Percentiles rank a stretch among this genome's conserved stretches.
These are phyloP conservation scores for Perca schrenkii DNA, from an alignment of 2,113 vertebrate species.

Conservation along the genomic window DNA sequence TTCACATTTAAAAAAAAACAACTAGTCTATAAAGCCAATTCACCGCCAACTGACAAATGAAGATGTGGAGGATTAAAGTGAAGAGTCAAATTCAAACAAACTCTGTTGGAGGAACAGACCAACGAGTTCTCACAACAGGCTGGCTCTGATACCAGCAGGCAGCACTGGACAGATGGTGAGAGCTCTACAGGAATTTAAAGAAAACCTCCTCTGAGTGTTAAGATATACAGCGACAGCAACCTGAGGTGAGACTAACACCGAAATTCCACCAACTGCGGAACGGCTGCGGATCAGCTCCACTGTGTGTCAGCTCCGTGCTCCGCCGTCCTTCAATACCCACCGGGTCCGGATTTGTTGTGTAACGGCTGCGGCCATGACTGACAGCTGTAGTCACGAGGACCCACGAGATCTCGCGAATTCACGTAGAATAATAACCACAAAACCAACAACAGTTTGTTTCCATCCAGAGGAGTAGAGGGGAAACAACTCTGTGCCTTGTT, in stretches of 20 bases:
- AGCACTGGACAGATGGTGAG: slow-evolving; percentile 54
- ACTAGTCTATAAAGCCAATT: background rate
- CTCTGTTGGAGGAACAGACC: slow-evolving; percentile 1
- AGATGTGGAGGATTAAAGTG: slow-evolving; percentile 13
- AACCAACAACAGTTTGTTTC: too few species aligned
- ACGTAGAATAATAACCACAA: too few species aligned
- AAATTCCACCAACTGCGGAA: too few species aligned
- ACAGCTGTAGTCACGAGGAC: too few species aligned
- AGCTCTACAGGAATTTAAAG: slow-evolving; percentile 43
- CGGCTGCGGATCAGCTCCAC: too few species aligned
- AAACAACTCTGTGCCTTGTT: too few species aligned
- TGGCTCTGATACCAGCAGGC: slow-evolving; percentile 23
- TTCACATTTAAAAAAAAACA: background rate
- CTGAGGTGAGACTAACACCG: slow-evolving; percentile 13
- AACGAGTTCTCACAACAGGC: slow-evolving; percentile 12
- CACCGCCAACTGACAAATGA: background rate
- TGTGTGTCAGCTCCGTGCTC: too few species aligned
- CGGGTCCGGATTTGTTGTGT: too few species aligned
- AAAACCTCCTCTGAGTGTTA: slow-evolving; percentile 39
- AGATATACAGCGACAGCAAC: slow-evolving; percentile 27
- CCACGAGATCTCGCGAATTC: too few species aligned
- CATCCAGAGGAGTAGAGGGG: too few species aligned
- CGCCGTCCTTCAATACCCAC: too few species aligned
- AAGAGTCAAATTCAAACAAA: slow-evolving; percentile 26
- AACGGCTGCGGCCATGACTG: too few species aligned